Percentiles rank a stretch among this genome's conserved stretches.
phyloP scores from a whole-genome alignment of 2,888 invertebrate genomes.

The Synergus gifuensis region DNA sequence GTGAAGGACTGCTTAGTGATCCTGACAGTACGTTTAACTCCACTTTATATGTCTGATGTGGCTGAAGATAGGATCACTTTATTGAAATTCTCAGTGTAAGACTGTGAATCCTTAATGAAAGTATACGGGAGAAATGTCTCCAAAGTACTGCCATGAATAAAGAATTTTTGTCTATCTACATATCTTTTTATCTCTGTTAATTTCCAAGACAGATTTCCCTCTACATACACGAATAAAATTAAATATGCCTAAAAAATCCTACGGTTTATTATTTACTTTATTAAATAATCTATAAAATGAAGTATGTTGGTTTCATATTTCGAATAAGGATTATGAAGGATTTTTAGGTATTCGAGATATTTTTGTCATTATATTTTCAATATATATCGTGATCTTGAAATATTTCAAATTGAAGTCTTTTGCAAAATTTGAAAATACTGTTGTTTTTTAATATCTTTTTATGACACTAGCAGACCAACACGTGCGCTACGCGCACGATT shows the following conservation, averaged over 20 bases:
- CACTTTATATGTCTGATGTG: not conserved
- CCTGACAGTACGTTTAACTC: not conserved
- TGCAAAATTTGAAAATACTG: too few relatives aligned
- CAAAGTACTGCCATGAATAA: not conserved
- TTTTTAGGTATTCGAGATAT: too few relatives aligned
- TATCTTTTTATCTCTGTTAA: conserved; percentile 5
- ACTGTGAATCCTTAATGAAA: conserved; percentile 6
- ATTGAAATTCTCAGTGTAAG: conserved; percentile 12
- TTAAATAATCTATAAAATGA: too few relatives aligned
- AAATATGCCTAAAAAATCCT: not conserved
- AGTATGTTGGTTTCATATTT: too few relatives aligned
- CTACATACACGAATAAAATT: not conserved
- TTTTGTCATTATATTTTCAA: too few relatives aligned
- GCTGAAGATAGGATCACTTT: not conserved
- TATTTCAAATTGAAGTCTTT: too few relatives aligned
- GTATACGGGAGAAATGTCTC: not conserved
- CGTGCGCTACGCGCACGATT: too few relatives aligned
- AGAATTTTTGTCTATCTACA: conserved; percentile 9
- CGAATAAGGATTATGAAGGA: too few relatives aligned
- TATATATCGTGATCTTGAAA: too few relatives aligned
- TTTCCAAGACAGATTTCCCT: not conserved
- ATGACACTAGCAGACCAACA: too few relatives aligned
- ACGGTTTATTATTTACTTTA: not conserved
- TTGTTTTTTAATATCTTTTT: too few relatives aligned
- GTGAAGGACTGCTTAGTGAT: not conserved